Base-by-base conservation (phyloP, 2,797 vertebrate genomes). In the Paratrypauchen microcephalus region DNA sequence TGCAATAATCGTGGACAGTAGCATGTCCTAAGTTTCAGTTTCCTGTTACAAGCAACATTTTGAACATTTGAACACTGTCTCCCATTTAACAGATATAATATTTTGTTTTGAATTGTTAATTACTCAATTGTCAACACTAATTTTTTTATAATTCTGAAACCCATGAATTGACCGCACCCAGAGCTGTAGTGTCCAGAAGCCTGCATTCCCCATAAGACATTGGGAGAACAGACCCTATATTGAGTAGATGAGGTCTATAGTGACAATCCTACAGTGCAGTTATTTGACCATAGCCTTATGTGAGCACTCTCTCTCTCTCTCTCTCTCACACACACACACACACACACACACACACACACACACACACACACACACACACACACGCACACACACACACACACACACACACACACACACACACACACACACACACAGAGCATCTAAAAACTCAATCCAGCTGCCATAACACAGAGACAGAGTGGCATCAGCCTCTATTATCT, bases 401-500 rank as follows among this genome's bases (percentile, higher is more conserved):
- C 72, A n/a, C 70, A 79, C 48, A 78, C 73, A 68, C 69, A 68
- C 63, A 68, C 63, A 78, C 75, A 77, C 72, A n/a, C 73, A 68
- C 69, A 68, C 63, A 68, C 63, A 78, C 75, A 77, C 72, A n/a
- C 70, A 79, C 48, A 78, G 11, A 60, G 0, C 80, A 75, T 82
- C 72, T 74, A 78, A 84, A 86, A 88, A 86, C 84, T 87, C 86
- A 89, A 88, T 89, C 85, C 88, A 80, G 66, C 76, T 83, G 85
- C 83, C 88, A 86, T 86, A 89, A 86, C 91, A 86, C 83, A 83
- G 82, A 87, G 84, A 90, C 88, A 77, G 83, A 89, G 84, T 86
- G 83, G 89, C 90, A 91, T 87, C 88, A 86, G 89, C 88, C 87
- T 91, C 88, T 91, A 93, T 93, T 91, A 93, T 92, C 91, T 87